Conservation (phyloP, 1,140 invertebrate species). For the Zaprionus ghesquierei region DNA sequence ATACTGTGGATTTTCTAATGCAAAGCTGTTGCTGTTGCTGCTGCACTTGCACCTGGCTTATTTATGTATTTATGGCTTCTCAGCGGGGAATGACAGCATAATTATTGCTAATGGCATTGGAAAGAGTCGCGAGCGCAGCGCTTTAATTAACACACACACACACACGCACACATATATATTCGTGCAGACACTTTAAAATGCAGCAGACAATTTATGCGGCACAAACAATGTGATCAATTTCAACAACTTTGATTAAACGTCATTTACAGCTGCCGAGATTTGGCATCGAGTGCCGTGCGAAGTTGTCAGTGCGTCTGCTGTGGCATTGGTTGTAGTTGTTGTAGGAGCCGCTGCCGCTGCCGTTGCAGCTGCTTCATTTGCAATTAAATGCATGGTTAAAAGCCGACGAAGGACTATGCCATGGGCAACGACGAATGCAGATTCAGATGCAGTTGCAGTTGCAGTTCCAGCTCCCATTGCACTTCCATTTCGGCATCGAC, state of each 20-base stretch:
- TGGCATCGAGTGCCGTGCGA: slow-evolving; percentile 30
- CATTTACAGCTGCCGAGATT: slow-evolving; percentile 69
- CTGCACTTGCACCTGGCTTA: slow-evolving; percentile 13
- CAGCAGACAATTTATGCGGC: slow-evolving; percentile 59
- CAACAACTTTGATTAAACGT: slow-evolving; percentile 81
- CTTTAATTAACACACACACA: slow-evolving; percentile 76
- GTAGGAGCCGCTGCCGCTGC: slow-evolving; percentile 11
- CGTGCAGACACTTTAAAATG: slow-evolving; percentile 66
- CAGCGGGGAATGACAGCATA: slow-evolving; percentile 37
- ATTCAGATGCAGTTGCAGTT: not conserved
- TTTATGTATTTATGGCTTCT: slow-evolving; percentile 66
- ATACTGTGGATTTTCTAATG: slow-evolving; percentile 50
- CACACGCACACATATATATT: no score
- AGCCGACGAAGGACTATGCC: slow-evolving; percentile 11
- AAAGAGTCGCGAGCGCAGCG: slow-evolving; percentile 16
- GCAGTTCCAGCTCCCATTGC: slow-evolving; percentile 8
- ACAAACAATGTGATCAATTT: slow-evolving; percentile 80
- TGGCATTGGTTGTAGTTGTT: slow-evolving; percentile 5
- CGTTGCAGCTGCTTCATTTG: slow-evolving; percentile 66
- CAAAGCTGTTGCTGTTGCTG: slow-evolving; percentile 61
- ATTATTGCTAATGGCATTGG: slow-evolving; percentile 53
- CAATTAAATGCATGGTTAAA: slow-evolving; percentile 76
- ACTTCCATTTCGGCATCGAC: slow-evolving; percentile 57
- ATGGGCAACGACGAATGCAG: not conserved
- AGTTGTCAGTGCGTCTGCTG: slow-evolving; percentile 56